phyloP scores from a whole-genome alignment of 2,888 invertebrate genomes.

The Lasioglossum lativentre region DNA sequence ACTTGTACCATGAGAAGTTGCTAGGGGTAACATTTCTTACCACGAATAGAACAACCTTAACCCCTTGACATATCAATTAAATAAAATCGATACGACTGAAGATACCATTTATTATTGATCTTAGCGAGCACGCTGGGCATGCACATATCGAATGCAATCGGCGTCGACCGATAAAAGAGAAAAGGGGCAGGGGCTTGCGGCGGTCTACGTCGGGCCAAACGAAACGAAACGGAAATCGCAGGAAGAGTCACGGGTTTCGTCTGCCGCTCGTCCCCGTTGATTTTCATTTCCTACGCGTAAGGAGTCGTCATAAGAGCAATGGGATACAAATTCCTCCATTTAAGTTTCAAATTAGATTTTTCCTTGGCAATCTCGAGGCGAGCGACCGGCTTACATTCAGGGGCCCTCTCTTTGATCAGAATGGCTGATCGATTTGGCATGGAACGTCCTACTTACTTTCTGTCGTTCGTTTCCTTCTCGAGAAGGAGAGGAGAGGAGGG shows the following conservation, averaged over 20 bases:
- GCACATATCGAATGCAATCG: background rate
- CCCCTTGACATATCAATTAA: no score
- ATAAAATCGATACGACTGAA: no score
- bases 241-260: conserved; percentile 22
- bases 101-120: no score
- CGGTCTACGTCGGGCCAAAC: background rate
- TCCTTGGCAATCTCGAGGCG: conserved; percentile 65
- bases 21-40: no score
- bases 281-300: conserved; percentile 69
- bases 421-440: conserved; percentile 74
- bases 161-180: background rate
- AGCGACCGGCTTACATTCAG: conserved; percentile 68
- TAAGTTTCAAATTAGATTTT: conserved; percentile 75
- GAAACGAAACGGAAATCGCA: conserved; percentile 32
- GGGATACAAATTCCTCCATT: conserved; percentile 73
- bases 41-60: no score
- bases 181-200: no score
- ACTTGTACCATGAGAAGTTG: no score
- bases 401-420: conserved; percentile 71
- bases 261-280: conserved; percentile 26
- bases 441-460: conserved; percentile 68
- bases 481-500: background rate
- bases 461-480: conserved; percentile 43
- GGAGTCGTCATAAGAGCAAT: conserved; percentile 70
- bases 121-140: background rate